Percentiles rank a stretch among this genome's conserved stretches.
Evolutionary conservation across 2,888 invertebrate species (phyloP).

Genomic region (Phortica okadai): DNA sequence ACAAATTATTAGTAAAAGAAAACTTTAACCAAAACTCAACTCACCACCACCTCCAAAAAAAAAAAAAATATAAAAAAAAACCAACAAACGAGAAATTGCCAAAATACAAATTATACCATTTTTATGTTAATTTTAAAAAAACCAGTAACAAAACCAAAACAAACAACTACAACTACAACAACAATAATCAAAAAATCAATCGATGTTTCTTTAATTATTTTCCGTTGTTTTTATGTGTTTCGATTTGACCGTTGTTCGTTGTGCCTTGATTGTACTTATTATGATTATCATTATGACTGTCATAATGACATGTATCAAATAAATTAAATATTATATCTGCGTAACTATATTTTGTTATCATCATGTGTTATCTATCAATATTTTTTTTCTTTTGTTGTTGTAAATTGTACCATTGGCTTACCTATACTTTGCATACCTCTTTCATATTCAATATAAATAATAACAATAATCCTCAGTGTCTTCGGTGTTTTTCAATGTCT

Average conservation of each 20-base stretch:
- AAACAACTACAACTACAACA: constrained; percentile 42
- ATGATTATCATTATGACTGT: background rate
- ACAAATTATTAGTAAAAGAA: background rate
- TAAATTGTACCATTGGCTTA: constrained; percentile 62
- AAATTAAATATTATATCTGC: constrained; percentile 20
- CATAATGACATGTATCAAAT: background rate
- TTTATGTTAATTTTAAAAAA: constrained; percentile 58
- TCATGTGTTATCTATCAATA: constrained; percentile 36
- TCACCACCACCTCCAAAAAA: constrained; percentile 37
- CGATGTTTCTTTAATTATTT: constrained; percentile 16
- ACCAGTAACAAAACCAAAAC: constrained; percentile 42
- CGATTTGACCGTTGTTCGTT: constrained; percentile 16
- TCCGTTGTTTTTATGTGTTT: constrained; percentile 7
- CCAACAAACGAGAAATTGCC: constrained; percentile 47
- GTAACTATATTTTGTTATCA: constrained; percentile 48
- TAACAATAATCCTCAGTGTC: constrained; percentile 7
- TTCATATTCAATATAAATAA: background rate
- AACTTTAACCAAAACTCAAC: constrained; percentile 9
- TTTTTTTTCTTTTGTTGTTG: constrained; percentile 52
- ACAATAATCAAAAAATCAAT: constrained; percentile 15
- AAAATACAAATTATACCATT: constrained; percentile 40
- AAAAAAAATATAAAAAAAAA: constrained; percentile 41
- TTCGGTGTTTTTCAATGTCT: constrained; percentile 33
- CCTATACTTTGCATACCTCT: background rate
- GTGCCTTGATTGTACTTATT: constrained; percentile 24